A percentile compares a stretch with the other conserved stretches of the same genome.
Conservation (phyloP, 1,140 invertebrate genomes). For the Gonioctena quinquepunctata region DNA sequence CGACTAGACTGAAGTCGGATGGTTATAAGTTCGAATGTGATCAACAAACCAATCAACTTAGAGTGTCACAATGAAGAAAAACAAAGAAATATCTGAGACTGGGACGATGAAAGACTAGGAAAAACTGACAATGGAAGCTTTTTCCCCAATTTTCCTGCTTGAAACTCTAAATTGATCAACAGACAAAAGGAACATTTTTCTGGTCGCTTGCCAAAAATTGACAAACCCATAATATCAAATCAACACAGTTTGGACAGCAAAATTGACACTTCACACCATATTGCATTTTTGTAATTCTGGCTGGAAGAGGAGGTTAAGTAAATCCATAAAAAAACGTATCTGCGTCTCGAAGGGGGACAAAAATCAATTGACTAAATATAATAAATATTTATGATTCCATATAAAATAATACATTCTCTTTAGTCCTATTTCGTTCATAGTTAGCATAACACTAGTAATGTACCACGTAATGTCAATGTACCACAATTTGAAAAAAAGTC, state of each 20-base stretch:
- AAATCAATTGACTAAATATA: conserved; percentile 30
- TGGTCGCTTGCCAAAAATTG: background rate
- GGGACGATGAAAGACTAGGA: background rate
- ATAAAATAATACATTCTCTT: conserved; percentile 23
- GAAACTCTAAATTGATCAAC: background rate
- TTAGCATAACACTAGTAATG: conserved; percentile 18
- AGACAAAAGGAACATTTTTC: background rate
- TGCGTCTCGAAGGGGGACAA: background rate
- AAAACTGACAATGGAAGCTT: background rate
- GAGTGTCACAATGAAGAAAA: background rate
- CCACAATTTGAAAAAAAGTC: conserved; percentile 11
- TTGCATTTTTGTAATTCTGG: background rate
- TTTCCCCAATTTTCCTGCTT: background rate
- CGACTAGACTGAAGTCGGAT: conserved; percentile 32
- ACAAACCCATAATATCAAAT: background rate
- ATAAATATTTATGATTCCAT: conserved; percentile 37
- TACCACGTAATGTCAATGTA: conserved; percentile 12
- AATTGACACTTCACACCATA: background rate
- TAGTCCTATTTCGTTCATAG: conserved; percentile 3
- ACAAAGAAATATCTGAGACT: background rate
- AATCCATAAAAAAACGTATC: conserved; percentile 5
- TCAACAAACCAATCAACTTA: conserved; percentile 1
- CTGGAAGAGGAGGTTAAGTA: conserved; percentile 1
- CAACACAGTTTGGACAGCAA: background rate
- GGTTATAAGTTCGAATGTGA: conserved; percentile 33